These are phyloP conservation scores for Lutraria lutraria DNA, from an alignment of 2,888 invertebrate species.

Conservation along the genomic window DNA sequence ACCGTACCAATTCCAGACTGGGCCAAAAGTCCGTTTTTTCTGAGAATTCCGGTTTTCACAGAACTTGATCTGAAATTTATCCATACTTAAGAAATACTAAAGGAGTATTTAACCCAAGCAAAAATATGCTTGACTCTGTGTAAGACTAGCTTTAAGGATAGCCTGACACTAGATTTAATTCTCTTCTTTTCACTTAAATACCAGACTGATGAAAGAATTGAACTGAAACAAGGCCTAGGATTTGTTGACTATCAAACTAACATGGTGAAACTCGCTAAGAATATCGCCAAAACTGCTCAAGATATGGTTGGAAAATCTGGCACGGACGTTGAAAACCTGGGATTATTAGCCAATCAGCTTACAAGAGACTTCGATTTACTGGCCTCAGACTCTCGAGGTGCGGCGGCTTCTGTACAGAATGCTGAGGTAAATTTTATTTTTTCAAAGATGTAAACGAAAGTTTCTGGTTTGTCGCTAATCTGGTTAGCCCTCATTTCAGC, in stretches of 20 bases:
- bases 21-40: too few species aligned
- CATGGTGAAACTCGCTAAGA: constrained; percentile 97
- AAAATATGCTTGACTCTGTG: too few species aligned
- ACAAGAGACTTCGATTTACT: constrained; percentile 94
- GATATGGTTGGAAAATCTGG: constrained; percentile 94
- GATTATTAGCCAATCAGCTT: constrained; percentile 94
- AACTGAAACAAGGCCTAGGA: constrained; percentile 82
- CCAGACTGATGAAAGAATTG: constrained; percentile 83
- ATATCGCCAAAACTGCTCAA: constrained; percentile 96
- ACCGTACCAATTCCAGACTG: too few species aligned
- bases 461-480: too few species aligned
- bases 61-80: too few species aligned
- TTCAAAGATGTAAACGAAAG: too few species aligned
- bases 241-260: constrained; percentile 99
- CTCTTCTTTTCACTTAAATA: constrained; percentile 31
- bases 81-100: too few species aligned
- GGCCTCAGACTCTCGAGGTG: constrained; percentile 95
- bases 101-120: too few species aligned
- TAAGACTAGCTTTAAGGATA: too few species aligned
- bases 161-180: too few species aligned
- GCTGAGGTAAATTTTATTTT: constrained; percentile 89
- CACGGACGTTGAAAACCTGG: constrained; percentile 91
- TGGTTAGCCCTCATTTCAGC: too few species aligned
- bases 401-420: constrained; percentile 95
- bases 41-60: too few species aligned